phyloP scores from a whole-genome alignment of 2,888 invertebrate species.

The Ophraella communa region DNA sequence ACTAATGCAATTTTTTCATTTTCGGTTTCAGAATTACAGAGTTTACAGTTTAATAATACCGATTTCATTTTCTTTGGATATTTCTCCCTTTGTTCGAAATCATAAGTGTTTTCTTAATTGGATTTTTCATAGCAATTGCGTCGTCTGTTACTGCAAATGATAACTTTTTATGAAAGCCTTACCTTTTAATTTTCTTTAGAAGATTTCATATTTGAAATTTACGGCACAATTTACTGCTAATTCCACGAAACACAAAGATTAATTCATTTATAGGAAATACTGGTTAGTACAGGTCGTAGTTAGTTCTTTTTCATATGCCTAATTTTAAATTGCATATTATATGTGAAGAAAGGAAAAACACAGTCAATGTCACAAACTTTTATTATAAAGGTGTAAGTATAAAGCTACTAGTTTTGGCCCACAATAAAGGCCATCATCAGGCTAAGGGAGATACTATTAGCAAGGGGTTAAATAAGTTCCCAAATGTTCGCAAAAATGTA shows the following conservation, averaged over 20 bases:
- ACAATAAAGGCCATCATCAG: no score
- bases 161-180: constrained; percentile 9
- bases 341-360: no score
- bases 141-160: constrained; percentile 3
- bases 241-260: background rate
- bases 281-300: no score
- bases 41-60: background rate
- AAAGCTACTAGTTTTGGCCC: no score
- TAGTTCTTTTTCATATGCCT: no score
- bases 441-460: no score
- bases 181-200: constrained; percentile 10
- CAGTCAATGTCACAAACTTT: no score
- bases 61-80: background rate
- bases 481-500: no score
- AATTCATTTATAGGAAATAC: background rate
- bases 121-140: constrained; percentile 6
- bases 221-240: background rate
- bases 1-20: no score
- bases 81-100: background rate
- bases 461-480: no score
- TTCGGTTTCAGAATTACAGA: background rate
- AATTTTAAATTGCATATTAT: no score
- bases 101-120: constrained; percentile 9
- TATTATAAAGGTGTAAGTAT: no score
- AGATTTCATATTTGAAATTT: background rate